Conservation (phyloP, 1,140 invertebrate species). For the Gonatopus flavifemur region DNA sequence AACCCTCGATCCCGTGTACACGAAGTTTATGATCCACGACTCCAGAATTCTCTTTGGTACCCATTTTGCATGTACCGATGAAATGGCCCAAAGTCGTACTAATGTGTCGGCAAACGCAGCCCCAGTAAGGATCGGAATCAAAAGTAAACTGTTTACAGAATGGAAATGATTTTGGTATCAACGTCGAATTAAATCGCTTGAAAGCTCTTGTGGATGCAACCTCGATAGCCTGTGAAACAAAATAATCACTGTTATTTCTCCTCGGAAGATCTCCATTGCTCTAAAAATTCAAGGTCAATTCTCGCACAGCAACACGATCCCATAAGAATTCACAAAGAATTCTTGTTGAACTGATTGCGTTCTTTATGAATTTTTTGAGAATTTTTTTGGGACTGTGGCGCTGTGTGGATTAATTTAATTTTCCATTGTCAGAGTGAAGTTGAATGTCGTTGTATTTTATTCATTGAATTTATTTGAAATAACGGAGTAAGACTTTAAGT, state of each 20-base stretch:
- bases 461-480: no score
- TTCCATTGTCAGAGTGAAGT: no score
- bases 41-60: slow-evolving; percentile 39
- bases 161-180: slow-evolving; percentile 67
- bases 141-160: slow-evolving; percentile 66
- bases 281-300: no score
- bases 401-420: no score
- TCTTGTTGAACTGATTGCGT: no score
- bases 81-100: slow-evolving; percentile 77
- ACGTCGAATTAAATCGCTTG: slow-evolving; percentile 61
- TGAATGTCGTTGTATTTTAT: no score
- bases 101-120: slow-evolving; percentile 68
- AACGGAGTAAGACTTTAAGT: no score
- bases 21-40: slow-evolving; percentile 54
- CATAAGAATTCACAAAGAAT: no score
- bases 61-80: slow-evolving; percentile 68
- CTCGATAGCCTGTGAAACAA: slow-evolving; percentile 58
- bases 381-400: no score
- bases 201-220: slow-evolving; percentile 66
- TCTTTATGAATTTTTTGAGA: no score
- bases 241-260: neutral
- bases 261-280: no score
- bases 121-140: slow-evolving; percentile 72
- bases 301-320: no score
- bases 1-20: slow-evolving; percentile 50